Evolutionary conservation across 2,888 invertebrate species (phyloP), one percentile per base, ranked within the genome.

Genomic region (Sericinus montela): DNA sequence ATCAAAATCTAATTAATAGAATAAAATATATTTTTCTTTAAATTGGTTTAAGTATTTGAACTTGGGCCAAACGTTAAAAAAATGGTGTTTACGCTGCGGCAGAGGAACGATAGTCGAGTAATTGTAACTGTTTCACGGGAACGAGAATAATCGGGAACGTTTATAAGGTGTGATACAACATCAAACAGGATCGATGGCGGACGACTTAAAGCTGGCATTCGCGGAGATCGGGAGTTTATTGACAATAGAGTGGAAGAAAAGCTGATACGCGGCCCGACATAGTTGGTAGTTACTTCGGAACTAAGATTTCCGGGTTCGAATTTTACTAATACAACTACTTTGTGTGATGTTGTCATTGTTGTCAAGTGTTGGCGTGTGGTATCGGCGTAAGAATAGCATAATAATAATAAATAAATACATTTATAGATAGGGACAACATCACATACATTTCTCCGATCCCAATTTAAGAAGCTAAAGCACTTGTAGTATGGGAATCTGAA

Each of bases 121-220:
- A 82, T 77, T 83, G 83, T 83, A 84, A 83, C 85, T 73, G 75
- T 80, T 82, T 77, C 76, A 75, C 55, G 55, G 64, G 70, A 69
- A 68, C 65, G 55, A 69, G 72, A 82, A 80, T 80, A 74, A 76
- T 80, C 74, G 67, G 58, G 50, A 60, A 62, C 67, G 65, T 66
- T 70, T 69, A 74, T 67, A 69, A 73, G 69, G 83, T 79, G 86
- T 68, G 78, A 84, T 69, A 65, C 67, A 83, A 85, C 69, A 73
- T 55, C 74, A 52, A 73, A 59, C 84, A 84, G 81, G 55, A 48
- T 37, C 49, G 42, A 48, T 44, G 32, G 45, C 36, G 41, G 38
- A 48, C 42, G 35, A 25, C 15, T 15, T 11, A 29, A n/a, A 29
- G 35, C 47, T 15, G 41, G 15, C 38, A 36, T 36, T 48, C 25